phyloP scores from a whole-genome alignment of 2,888 invertebrate species.

The Calameuta idolon region DNA sequence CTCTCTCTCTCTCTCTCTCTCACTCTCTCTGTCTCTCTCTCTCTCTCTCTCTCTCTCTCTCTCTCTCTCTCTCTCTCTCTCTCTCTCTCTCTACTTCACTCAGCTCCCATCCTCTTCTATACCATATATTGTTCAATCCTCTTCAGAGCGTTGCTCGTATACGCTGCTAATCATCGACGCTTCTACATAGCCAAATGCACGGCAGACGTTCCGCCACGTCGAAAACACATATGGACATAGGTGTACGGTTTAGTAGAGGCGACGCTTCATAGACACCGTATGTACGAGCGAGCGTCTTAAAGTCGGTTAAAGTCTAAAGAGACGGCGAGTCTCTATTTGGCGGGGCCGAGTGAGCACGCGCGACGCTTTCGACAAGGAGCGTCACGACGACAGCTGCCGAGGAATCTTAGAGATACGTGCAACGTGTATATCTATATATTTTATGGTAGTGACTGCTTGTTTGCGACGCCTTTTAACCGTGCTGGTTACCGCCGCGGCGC shows the following conservation, averaged over 20 bases:
- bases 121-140: neutral
- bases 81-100: slow-evolving; percentile 17
- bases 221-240: slow-evolving; percentile 1
- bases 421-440: neutral
- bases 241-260: neutral
- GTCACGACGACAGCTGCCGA: neutral
- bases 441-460: neutral
- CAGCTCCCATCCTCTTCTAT: slow-evolving; percentile 12
- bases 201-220: slow-evolving; percentile 10
- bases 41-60: too few relatives aligned
- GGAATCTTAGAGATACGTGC: neutral
- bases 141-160: slow-evolving; percentile 3
- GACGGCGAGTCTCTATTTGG: neutral
- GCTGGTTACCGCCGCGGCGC: neutral
- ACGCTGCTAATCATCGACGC: slow-evolving; percentile 36
- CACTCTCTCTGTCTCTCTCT: too few relatives aligned
- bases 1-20: slow-evolving; percentile 13
- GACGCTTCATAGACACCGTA: too few relatives aligned
- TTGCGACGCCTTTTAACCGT: neutral
- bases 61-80: neutral
- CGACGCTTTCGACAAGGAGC: neutral
- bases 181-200: slow-evolving; percentile 28
- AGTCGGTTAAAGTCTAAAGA: neutral
- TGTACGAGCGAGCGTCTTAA: neutral
- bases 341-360: neutral